A percentile compares a stretch with the other conserved stretches of the same genome.
Evolutionary conservation across 35 echinoderm and acorn worm genomes (phyloP).

Genomic region (Hemicentrotus pulcherrimus): DNA sequence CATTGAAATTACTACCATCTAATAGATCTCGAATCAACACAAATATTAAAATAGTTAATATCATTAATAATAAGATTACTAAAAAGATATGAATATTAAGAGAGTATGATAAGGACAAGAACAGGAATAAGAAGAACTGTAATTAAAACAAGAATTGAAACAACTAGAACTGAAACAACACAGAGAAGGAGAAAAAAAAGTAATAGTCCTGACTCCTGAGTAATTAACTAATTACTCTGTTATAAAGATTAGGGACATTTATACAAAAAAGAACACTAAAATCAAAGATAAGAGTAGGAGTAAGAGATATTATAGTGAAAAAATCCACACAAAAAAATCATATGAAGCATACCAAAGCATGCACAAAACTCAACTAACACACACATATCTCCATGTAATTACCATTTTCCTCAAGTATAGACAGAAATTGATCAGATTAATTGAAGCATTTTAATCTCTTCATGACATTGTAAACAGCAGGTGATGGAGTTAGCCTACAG

Average conservation of each 20-base stretch:
- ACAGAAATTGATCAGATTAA: neutral
- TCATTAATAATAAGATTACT: no score
- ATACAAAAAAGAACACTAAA: neutral
- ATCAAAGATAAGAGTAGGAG: neutral
- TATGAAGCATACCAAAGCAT: neutral
- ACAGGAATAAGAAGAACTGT: neutral
- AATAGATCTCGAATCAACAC: no score
- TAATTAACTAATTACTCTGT: neutral
- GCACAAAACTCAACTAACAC: neutral
- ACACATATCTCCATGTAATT: neutral
- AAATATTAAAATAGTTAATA: no score
- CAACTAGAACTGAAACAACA: no score
- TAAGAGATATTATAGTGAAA: neutral
- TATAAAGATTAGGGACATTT: neutral
- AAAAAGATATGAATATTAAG: neutral
- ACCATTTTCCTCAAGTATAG: neutral
- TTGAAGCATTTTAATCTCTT: constrained; percentile 3
- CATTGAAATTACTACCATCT: neutral
- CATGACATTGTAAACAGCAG: constrained; percentile 1
- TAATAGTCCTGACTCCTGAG: neutral
- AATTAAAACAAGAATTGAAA: neutral
- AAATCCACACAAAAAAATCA: neutral
- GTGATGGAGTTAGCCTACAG: neutral
- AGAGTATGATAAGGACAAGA: neutral
- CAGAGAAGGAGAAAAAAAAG: no score